phyloP scores from a whole-genome alignment of 2,888 invertebrate species.

The Ligdia adustata region DNA sequence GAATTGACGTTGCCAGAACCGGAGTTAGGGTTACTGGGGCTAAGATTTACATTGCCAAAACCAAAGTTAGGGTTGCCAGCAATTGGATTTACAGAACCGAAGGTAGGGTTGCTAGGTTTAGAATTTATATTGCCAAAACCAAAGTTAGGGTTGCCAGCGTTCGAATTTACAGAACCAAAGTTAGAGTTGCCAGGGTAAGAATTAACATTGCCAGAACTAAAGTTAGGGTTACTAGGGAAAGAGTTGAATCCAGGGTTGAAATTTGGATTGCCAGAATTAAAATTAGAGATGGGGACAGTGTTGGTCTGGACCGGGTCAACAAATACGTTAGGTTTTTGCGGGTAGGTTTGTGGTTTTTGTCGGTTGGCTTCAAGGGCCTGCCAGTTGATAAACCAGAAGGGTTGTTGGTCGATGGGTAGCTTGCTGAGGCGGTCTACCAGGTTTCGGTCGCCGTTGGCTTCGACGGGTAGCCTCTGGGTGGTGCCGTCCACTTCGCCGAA shows the following conservation, averaged over 20 bases:
- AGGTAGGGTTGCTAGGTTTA: background rate
- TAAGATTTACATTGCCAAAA: background rate
- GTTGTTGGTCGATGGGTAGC: conserved; percentile 87
- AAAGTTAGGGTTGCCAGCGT: background rate
- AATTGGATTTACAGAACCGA: background rate
- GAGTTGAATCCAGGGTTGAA: conserved; percentile 17
- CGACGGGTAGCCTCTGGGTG: conserved; percentile 82
- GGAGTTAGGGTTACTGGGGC: background rate
- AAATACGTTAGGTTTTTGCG: conserved; percentile 61
- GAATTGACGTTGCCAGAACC: background rate
- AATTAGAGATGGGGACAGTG: conserved; percentile 3
- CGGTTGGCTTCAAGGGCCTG: conserved; percentile 85
- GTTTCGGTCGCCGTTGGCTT: conserved; percentile 86
- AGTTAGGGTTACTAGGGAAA: background rate
- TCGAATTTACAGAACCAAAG: conserved; percentile 8
- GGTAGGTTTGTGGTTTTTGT: conserved; percentile 65
- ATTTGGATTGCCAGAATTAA: conserved; percentile 7
- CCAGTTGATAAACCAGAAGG: conserved; percentile 90
- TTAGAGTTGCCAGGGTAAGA: conserved; percentile 5
- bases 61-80: conserved; percentile 1
- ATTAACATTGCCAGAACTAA: background rate
- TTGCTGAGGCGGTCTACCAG: conserved; percentile 85
- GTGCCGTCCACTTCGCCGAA: conserved; percentile 61
- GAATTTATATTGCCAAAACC: background rate
- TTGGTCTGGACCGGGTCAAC: conserved; percentile 31